Evolutionary conservation across 2,113 vertebrate genomes (phyloP), one percentile per base, ranked within the genome.

Genomic region (Edolisoma coerulescens): DNA sequence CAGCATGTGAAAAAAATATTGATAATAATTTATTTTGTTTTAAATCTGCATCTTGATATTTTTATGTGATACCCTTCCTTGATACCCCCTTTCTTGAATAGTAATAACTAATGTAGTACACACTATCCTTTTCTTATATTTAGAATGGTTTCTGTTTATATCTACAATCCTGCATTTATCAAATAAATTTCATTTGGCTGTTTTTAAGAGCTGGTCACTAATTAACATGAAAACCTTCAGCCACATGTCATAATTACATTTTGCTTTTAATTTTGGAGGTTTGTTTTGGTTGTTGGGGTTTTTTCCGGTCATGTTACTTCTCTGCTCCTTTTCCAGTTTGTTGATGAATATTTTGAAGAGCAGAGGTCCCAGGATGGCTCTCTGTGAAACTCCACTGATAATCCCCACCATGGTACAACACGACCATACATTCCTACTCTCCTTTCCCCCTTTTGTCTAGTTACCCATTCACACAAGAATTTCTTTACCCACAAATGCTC

Each of bases 141-240:
- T 59, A 37, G 37, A 41, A 26, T 42, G 13, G 26, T 61, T 92
- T 82, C 19, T 80, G 18, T 65, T 88, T 23, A 19, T 65, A 61
- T 10, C 24, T 33, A 49, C 11, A 32, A 17, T 44, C 13, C 52
- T 59, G 32, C 39, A 52, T 35, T 44, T 78, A 44, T 24, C 42
- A 84, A 41, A 35, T 69, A 44, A 26, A 64, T 75, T 82, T 89
- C 21, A 50, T 11, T 65, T 23, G 28, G 73, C 44, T 42, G 26
- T 47, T 93, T 93, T 69, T 60, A 65, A 92, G 70, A 65, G 8
- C 17, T 65, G 53, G 61, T 82, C 61, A 69, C 27, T 56, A 89
- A 84, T 30, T 70, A 73, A 87, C 22, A 56, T 6, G 14, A 85
- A 80, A 90, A 50, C 47, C 16, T 77, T 80, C 54, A 69, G n/a